These are phyloP conservation scores for Seriola dumerili DNA, from an alignment of 2,113 vertebrate species.

Conservation along the genomic window DNA sequence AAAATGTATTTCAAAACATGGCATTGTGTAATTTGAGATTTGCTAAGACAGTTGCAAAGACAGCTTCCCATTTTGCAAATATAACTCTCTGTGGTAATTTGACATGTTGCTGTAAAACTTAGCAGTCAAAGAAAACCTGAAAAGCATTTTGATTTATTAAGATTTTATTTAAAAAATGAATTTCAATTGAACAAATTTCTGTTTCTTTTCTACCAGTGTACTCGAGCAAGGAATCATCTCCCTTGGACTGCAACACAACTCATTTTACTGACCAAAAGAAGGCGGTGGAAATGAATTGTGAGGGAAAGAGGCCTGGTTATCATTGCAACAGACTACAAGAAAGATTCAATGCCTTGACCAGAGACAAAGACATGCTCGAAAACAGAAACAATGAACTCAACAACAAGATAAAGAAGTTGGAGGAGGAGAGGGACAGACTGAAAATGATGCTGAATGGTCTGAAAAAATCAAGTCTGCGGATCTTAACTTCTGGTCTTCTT, in stretches of 20 bases:
- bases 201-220: not conserved
- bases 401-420: not conserved
- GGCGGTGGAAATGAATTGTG: not conserved
- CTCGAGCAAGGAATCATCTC: not conserved
- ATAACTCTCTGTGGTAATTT: not conserved
- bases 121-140: not conserved
- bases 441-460: not conserved
- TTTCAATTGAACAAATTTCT: not conserved
- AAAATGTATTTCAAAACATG: not conserved
- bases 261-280: not conserved
- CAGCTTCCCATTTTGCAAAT: not conserved
- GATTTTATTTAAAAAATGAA: no score
- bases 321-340: constrained; percentile 4
- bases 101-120: no score
- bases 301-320: no score
- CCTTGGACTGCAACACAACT: not conserved
- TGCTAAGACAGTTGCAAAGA: not conserved
- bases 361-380: not conserved
- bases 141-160: not conserved
- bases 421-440: not conserved
- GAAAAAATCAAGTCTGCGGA: no score
- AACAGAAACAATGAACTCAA: constrained; percentile 4
- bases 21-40: not conserved
- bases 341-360: constrained; percentile 19
- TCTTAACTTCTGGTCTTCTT: no score